These are phyloP conservation scores for Sprattus sprattus DNA, from an alignment of 2,113 vertebrate species.

Conservation along the genomic window DNA sequence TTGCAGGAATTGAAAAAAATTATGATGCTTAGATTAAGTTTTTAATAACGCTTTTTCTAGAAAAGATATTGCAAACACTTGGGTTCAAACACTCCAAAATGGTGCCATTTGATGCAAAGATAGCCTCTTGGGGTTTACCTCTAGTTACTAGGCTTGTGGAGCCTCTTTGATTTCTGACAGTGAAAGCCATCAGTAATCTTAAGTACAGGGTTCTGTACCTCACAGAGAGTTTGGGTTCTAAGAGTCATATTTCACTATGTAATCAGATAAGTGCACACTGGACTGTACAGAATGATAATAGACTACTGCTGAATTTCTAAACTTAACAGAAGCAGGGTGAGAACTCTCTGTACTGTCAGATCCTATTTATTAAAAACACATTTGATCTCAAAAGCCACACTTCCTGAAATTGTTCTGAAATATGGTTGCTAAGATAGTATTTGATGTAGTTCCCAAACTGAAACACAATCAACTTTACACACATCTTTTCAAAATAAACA, in stretches of 20 bases:
- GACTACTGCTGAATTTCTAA: neutral
- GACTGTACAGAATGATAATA: neutral
- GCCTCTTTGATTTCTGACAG: constrained; percentile 1
- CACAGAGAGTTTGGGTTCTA: neutral
- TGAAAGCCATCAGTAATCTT: constrained; percentile 10
- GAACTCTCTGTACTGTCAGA: neutral
- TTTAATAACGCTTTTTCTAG: neutral
- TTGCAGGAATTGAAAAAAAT: neutral
- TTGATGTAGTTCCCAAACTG: neutral
- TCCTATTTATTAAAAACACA: neutral
- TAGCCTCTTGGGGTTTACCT: neutral
- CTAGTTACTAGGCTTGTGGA: neutral
- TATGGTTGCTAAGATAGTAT: neutral
- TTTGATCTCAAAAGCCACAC: neutral
- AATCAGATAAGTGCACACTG: neutral
- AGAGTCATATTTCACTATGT: neutral
- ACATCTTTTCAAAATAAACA: neutral
- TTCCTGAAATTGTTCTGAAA: neutral
- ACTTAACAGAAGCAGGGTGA: neutral
- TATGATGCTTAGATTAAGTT: too few relatives aligned
- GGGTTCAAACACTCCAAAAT: neutral
- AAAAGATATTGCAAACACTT: neutral
- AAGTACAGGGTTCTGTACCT: neutral
- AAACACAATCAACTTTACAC: neutral
- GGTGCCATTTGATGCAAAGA: neutral